phyloP scores from a whole-genome alignment of 2,888 invertebrate species.

The Plagodis pulveraria region DNA sequence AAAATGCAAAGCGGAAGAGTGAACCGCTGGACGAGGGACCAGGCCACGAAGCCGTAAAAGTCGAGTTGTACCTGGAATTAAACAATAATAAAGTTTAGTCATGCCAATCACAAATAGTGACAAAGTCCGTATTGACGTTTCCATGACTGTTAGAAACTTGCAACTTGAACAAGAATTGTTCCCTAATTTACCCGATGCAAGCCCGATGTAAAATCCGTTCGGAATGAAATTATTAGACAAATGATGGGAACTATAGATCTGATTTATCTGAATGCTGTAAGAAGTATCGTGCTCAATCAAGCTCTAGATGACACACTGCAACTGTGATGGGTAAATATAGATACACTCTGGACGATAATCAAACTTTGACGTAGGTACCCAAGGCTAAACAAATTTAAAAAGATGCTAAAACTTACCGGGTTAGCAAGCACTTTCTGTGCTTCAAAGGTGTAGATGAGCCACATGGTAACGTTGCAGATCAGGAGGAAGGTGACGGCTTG shows the following conservation, averaged over 20 bases:
- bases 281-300: no score
- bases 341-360: no score
- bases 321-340: no score
- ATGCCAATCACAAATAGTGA: neutral
- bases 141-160: no score
- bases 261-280: no score
- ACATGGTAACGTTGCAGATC: slow-evolving; percentile 98
- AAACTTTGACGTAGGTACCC: no score
- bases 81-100: slow-evolving; percentile 1
- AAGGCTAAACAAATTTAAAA: neutral
- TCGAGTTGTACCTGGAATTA: slow-evolving; percentile 89
- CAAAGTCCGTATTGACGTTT: neutral
- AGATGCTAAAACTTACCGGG: slow-evolving; percentile 86
- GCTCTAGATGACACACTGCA: no score
- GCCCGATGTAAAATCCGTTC: no score
- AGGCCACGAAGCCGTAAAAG: slow-evolving; percentile 96
- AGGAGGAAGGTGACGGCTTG: slow-evolving; percentile 98
- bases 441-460: slow-evolving; percentile 98
- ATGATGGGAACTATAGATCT: no score
- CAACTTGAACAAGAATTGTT: no score
- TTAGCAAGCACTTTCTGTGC: slow-evolving; percentile 97
- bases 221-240: no score
- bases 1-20: slow-evolving; percentile 97
- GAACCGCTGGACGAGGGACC: slow-evolving; percentile 96
- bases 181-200: no score